Evolutionary conservation across 2,113 vertebrate species (phyloP).

Genomic region (Thryonomys swinderianus): DNA sequence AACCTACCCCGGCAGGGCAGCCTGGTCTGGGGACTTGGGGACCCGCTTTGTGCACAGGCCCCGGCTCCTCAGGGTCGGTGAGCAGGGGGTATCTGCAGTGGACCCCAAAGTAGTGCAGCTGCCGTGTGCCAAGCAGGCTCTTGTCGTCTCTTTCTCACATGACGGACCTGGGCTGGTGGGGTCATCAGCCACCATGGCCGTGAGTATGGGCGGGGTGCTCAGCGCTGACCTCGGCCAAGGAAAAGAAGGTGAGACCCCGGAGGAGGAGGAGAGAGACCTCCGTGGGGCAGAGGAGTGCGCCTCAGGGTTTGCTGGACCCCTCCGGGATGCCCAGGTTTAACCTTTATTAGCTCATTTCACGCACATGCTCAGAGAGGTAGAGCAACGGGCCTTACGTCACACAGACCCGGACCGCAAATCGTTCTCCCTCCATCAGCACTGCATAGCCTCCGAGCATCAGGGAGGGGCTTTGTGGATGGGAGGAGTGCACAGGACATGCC

Average conservation of each 20-base stretch:
- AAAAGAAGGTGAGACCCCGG: not conserved
- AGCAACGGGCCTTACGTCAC: not conserved
- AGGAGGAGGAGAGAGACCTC: not conserved
- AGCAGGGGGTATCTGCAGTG: fast-evolving
- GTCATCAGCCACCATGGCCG: not conserved
- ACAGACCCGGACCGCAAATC: not conserved
- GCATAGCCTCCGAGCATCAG: not conserved
- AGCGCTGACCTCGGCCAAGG: fast-evolving
- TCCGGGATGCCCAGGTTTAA: not conserved
- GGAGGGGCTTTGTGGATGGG: not conserved
- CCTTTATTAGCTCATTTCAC: not conserved
- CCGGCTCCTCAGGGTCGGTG: not conserved
- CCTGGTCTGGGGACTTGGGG: too few relatives aligned
- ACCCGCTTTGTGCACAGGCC: fast-evolving
- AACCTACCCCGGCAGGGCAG: too few relatives aligned
- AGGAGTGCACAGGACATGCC: not conserved
- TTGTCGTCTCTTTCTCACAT: not conserved
- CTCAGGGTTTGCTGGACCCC: not conserved
- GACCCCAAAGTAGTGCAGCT: fast-evolving
- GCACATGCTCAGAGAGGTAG: not conserved
- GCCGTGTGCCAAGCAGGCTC: too few relatives aligned
- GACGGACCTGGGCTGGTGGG: fast-evolving
- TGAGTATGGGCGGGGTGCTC: not conserved
- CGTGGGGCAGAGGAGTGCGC: not conserved
- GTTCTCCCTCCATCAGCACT: too few relatives aligned